Conservation (phyloP, 2,113 vertebrate species). For the cat (Felis catus) region DNA sequence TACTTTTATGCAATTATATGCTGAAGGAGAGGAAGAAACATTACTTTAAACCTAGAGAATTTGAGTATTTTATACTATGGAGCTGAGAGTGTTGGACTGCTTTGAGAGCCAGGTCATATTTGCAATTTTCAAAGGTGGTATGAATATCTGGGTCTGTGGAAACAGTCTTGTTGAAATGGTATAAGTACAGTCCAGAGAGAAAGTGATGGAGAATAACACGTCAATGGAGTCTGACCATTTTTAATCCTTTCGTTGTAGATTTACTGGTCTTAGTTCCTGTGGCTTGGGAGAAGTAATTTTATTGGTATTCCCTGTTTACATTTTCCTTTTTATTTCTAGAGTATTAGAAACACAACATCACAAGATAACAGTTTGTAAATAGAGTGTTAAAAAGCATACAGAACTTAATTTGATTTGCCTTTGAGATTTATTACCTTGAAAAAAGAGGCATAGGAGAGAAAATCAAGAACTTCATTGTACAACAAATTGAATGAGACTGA, state of each 20-base stretch:
- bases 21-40: not conserved
- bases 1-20: not conserved
- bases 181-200: not conserved
- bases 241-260: not conserved
- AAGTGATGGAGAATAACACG: not conserved
- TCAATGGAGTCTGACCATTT: not conserved
- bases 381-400: not conserved
- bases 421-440: constrained; percentile 46
- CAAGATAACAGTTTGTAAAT: constrained; percentile 15
- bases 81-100: not conserved
- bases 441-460: constrained; percentile 37
- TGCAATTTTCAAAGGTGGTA: not conserved
- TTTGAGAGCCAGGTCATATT: not conserved
- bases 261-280: constrained; percentile 26
- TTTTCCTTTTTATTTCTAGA: not conserved
- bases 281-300: not conserved
- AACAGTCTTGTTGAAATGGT: not conserved
- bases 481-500: not conserved
- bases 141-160: not conserved
- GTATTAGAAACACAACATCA: not conserved
- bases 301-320: not conserved
- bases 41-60: not conserved
- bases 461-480: constrained; percentile 31
- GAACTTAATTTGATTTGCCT: constrained; percentile 50
- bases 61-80: not conserved